Percentiles rank a stretch among this genome's conserved stretches.
Evolutionary conservation across 2,113 vertebrate species (phyloP).

Genomic region (Donacobius atricapilla): DNA sequence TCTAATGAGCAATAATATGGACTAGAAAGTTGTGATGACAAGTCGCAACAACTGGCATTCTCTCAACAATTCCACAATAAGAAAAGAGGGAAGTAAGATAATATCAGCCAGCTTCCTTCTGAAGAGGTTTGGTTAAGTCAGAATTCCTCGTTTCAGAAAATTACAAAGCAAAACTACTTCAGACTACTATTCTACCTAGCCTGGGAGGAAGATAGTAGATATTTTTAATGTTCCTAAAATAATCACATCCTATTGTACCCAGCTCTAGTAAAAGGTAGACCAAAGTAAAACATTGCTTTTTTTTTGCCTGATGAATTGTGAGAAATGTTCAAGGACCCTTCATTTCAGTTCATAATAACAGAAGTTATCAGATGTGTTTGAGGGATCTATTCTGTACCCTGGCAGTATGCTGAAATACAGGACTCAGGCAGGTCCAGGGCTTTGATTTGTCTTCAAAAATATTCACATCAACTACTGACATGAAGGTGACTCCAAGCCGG

Average conservation of each 20-base stretch:
- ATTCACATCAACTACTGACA: neutral
- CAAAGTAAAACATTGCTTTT: neutral
- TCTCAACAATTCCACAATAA: slow-evolving; percentile 73
- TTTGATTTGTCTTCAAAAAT: neutral
- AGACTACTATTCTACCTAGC: slow-evolving; percentile 32
- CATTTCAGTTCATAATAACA: neutral
- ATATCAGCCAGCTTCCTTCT: slow-evolving; percentile 68
- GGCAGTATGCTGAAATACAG: neutral
- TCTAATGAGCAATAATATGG: slow-evolving; percentile 45
- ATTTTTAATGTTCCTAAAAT: slow-evolving; percentile 53
- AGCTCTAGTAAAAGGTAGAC: neutral
- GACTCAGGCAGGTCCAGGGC: neutral
- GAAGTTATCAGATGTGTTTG: neutral
- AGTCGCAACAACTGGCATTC: slow-evolving; percentile 65
- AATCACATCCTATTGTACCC: slow-evolving; percentile 26
- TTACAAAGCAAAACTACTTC: slow-evolving; percentile 41
- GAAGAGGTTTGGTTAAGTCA: slow-evolving; percentile 68
- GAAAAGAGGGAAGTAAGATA: slow-evolving; percentile 78
- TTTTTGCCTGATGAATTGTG: neutral
- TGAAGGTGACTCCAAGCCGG: neutral
- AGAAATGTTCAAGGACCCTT: neutral
- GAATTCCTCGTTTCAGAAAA: slow-evolving; percentile 69
- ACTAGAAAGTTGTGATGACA: slow-evolving; percentile 59
- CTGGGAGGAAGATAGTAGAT: slow-evolving; percentile 29
- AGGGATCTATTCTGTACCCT: neutral